Base-by-base conservation (phyloP, 1,140 invertebrate species). In the Dinoponera quadriceps region DNA sequence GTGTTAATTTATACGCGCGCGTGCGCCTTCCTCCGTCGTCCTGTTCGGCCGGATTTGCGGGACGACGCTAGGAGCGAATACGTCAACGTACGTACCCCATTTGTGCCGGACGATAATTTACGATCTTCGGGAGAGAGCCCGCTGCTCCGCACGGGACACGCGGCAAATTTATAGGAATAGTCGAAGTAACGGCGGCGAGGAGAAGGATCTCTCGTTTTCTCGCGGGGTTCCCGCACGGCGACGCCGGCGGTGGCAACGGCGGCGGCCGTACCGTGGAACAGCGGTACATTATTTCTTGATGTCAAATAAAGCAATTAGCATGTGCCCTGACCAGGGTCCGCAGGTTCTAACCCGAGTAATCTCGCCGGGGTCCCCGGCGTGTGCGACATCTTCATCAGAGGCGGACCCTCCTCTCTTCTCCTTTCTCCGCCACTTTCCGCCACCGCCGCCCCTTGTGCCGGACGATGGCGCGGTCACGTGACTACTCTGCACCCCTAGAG, bases 301-400 rank as follows among this genome's bases (percentile, higher is more conserved):
- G 94, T 94, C 93, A 94, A 94, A 94, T 94, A 94, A 94, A 94
- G 93, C 94, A 94, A 94, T 94, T 94, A 94, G 93, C 93, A 94
- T 93, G 92, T 93, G 92, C 93, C 91, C 91, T 94, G 93, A 92
- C 92, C 92, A 91, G 88, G 87, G 86, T 90, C 90, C 89, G 85
- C 90, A 86, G 91, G 83, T 91, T 90, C 83, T 88, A 89, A 91
- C 89, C 88, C 87, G 90, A 91, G 92, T 94, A 94, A 94, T 94
- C 94, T 94, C 91, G 89, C 83, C 88, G 54, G 78, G 86, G 92
- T 94, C 94, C 94, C 93, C 88, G 91, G 92, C 91, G 93, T 92
- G 92, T 93, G 93, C 93, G 93, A 94, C 93, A 94, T 94, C 93
- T 94, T 94, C 94, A 94, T 94, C 93, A 94, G 91, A 78, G 83